These are phyloP conservation scores for Pachyramphus minor DNA, from an alignment of 2,113 vertebrate species.

Conservation along the genomic window DNA sequence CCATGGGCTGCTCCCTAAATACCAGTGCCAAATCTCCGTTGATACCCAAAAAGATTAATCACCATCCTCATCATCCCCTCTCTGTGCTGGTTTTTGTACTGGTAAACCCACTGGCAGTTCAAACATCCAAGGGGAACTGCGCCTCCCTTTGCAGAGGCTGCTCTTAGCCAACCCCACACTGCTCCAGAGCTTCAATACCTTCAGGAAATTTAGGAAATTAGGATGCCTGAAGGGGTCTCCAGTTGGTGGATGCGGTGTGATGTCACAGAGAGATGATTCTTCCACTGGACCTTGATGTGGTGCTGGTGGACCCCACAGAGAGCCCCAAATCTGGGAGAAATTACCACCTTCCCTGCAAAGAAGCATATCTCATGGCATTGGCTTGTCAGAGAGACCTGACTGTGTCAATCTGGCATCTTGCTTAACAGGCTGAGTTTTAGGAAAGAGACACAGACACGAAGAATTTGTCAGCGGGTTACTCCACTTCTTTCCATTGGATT, in stretches of 20 bases:
- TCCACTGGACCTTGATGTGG: accelerated
- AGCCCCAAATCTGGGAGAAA: background rate
- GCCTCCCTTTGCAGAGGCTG: background rate
- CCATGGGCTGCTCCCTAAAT: accelerated
- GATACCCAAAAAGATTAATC: background rate
- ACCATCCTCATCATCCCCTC: background rate
- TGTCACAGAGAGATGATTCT: background rate
- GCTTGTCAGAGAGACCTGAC: background rate
- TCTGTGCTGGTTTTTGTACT: background rate
- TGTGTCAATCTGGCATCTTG: background rate
- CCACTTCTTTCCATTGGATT: background rate
- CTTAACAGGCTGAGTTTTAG: background rate
- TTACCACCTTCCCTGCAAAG: background rate
- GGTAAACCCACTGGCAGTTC: background rate
- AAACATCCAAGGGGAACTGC: background rate
- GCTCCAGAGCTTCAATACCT: background rate
- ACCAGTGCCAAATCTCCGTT: background rate
- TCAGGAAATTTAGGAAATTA: background rate
- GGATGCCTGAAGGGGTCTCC: background rate
- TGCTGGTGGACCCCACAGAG: accelerated
- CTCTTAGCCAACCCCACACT: background rate
- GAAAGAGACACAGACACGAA: background rate
- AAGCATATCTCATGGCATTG: background rate
- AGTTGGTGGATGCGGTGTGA: background rate
- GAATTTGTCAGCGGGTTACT: background rate